A percentile compares a stretch with the other conserved stretches of the same genome.
Conservation (phyloP, 2,113 vertebrate genomes). For the Tiliqua scincoides region DNA sequence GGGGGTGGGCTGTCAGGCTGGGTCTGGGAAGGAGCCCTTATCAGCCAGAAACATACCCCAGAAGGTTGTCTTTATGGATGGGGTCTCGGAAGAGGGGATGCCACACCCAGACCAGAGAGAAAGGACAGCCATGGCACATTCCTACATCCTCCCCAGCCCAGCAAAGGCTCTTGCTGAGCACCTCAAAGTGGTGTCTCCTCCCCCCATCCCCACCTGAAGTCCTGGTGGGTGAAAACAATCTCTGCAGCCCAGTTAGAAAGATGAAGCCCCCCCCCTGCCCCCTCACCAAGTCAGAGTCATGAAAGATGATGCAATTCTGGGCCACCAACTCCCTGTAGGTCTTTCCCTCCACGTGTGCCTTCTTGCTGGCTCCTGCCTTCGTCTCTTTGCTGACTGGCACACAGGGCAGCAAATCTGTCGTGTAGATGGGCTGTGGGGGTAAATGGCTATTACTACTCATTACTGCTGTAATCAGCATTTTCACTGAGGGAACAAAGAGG, state of each 20-base stretch:
- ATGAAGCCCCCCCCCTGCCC: background rate
- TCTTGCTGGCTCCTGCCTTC: slow-evolving; percentile 3
- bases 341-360: slow-evolving; percentile 62
- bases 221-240: background rate
- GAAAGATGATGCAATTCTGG: slow-evolving; percentile 82
- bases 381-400: slow-evolving; percentile 21
- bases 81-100: accelerated
- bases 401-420: slow-evolving; percentile 80
- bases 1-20: background rate
- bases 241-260: background rate
- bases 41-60: background rate
- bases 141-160: too few species aligned
- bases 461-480: background rate
- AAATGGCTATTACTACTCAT: background rate
- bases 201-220: background rate
- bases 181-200: too few species aligned
- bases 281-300: slow-evolving; percentile 87
- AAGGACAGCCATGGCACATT: background rate
- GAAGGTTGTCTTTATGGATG: background rate
- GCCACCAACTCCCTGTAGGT: slow-evolving; percentile 79
- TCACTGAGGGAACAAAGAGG: too few species aligned
- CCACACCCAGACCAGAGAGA: background rate
- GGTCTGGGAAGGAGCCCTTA: background rate
- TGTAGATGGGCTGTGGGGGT: slow-evolving; percentile 82
- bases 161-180: too few species aligned